Conservation (phyloP, 2,888 invertebrate genomes). For the Morpho achilles region DNA sequence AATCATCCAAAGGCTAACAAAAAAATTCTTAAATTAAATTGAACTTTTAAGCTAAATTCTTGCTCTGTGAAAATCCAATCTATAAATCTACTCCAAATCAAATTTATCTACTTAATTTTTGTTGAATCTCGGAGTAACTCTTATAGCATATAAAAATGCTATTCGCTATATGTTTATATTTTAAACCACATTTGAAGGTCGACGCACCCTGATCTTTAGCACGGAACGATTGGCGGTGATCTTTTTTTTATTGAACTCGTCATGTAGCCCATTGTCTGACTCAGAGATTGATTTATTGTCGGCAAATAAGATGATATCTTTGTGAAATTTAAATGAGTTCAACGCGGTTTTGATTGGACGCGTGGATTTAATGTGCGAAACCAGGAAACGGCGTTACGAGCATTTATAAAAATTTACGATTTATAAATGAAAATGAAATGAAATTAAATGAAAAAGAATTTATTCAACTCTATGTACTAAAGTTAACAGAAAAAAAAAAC, state of each 20-base stretch:
- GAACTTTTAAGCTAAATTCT: too few species aligned
- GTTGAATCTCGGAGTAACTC: too few species aligned
- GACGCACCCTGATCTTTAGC: conserved; percentile 70
- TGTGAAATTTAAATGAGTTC: conserved; percentile 22
- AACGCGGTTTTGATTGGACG: conserved; percentile 17
- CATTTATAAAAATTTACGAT: neutral
- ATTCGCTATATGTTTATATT: neutral
- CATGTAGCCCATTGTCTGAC: conserved; percentile 41
- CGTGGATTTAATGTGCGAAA: conserved; percentile 2
- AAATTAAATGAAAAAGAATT: too few species aligned
- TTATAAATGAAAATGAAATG: neutral
- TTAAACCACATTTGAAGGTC: conserved; percentile 47
- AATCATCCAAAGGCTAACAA: too few species aligned
- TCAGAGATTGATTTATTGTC: conserved; percentile 30
- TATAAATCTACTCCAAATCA: too few species aligned
- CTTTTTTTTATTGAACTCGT: conserved; percentile 63
- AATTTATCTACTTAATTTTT: too few species aligned
- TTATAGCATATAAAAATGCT: neutral
- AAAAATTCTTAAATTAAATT: too few species aligned
- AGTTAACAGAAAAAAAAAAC: too few species aligned
- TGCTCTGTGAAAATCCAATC: too few species aligned
- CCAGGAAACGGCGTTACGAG: neutral
- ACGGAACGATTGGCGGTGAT: conserved; percentile 63
- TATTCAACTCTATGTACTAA: too few species aligned
- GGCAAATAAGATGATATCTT: conserved; percentile 32